phyloP scores from a whole-genome alignment of 2,113 vertebrate species.

The Nycticryphes semicollaris region DNA sequence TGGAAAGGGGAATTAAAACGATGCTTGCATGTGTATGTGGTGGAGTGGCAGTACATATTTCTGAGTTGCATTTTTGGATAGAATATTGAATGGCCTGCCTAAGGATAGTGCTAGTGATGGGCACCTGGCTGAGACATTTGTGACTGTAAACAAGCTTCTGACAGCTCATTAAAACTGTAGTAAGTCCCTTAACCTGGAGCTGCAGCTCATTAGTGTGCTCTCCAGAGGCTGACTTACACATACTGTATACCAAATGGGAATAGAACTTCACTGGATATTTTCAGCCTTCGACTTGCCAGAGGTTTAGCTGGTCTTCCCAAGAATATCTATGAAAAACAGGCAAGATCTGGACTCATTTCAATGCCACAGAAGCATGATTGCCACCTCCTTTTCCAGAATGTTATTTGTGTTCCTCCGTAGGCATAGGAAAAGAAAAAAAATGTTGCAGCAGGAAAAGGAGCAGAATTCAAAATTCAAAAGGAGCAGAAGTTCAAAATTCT shows the following conservation, averaged over 20 bases:
- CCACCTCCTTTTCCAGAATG: not conserved
- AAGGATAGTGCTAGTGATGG: not conserved
- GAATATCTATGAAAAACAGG: conserved; percentile 7
- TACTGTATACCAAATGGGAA: not conserved
- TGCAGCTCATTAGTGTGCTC: conserved; percentile 31
- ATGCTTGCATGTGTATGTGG: not conserved
- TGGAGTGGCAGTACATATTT: not conserved
- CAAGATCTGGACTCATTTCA: conserved; percentile 26
- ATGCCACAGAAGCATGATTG: not conserved
- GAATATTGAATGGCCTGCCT: not conserved
- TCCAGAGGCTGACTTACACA: conserved; percentile 11
- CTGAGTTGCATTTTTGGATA: not conserved
- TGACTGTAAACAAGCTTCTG: conserved; percentile 36
- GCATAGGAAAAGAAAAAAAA: not conserved
- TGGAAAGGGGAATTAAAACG: not conserved
- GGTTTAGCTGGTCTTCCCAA: conserved; percentile 17
- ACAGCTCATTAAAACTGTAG: conserved; percentile 30
- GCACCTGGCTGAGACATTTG: conserved; percentile 31
- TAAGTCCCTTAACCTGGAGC: not conserved
- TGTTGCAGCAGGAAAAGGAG: not conserved
- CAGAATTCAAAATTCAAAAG: too few species aligned
- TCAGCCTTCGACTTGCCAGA: conserved; percentile 2
- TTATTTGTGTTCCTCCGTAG: conserved; percentile 7
- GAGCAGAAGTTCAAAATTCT: conserved; percentile 28
- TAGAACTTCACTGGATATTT: not conserved